These are phyloP conservation scores for Nebria brevicollis DNA, from an alignment of 2,888 invertebrate species.

Conservation along the genomic window DNA sequence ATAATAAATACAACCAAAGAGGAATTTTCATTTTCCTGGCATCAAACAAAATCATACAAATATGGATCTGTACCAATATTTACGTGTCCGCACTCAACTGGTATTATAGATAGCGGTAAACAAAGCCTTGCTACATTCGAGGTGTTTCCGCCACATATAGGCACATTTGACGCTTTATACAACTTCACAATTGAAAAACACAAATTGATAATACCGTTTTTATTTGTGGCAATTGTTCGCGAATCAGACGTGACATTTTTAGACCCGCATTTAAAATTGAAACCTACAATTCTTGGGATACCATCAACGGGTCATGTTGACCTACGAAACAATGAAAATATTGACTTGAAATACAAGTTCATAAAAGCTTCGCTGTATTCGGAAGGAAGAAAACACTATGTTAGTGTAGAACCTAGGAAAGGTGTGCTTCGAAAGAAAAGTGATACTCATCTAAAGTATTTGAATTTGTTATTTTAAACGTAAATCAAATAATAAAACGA, in stretches of 20 bases:
- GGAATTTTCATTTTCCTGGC: constrained; percentile 70
- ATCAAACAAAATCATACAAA: constrained; percentile 61
- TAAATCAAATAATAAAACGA: constrained; percentile 20
- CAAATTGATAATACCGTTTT: constrained; percentile 65
- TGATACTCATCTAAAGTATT: constrained; percentile 67
- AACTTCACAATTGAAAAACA: constrained; percentile 70
- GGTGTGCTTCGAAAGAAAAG: constrained; percentile 65
- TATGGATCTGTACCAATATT: constrained; percentile 57
- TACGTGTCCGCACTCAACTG: constrained; percentile 69
- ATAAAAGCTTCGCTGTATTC: constrained; percentile 67
- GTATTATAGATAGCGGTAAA: constrained; percentile 70
- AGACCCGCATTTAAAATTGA: constrained; percentile 69
- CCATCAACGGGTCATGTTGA: constrained; percentile 62
- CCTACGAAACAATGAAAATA: constrained; percentile 68
- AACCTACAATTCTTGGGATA: constrained; percentile 71
- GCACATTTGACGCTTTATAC: constrained; percentile 75
- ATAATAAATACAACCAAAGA: constrained; percentile 75
- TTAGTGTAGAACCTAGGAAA: constrained; percentile 65
- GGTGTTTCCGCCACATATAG: constrained; percentile 71
- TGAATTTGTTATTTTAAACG: too few relatives aligned
- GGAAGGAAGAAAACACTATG: constrained; percentile 66
- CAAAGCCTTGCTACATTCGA: constrained; percentile 71
- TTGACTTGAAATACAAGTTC: constrained; percentile 66
- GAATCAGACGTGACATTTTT: constrained; percentile 73
- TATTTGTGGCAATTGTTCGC: constrained; percentile 72